Evolutionary conservation across 2,888 invertebrate genomes (phyloP).

Genomic region (Drosophila silvestris): DNA sequence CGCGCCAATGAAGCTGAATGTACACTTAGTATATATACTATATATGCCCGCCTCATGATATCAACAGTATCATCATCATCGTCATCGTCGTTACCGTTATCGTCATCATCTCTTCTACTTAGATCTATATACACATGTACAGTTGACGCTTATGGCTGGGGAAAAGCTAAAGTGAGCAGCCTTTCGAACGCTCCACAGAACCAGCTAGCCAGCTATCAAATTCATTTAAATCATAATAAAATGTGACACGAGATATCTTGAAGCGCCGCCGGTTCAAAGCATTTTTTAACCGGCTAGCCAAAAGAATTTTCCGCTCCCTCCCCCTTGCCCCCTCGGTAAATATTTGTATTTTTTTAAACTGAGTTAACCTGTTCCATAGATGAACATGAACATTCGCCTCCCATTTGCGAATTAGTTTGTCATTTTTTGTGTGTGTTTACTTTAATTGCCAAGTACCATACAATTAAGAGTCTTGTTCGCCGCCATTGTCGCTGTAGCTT

Average conservation of each 20-base stretch:
- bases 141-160: slow-evolving; percentile 35
- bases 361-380: slow-evolving; percentile 23
- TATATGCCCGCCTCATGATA: slow-evolving; percentile 38
- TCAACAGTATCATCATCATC: slow-evolving; percentile 39
- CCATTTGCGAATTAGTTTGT: slow-evolving; percentile 9
- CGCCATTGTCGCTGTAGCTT: slow-evolving; percentile 25
- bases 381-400: not conserved
- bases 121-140: slow-evolving; percentile 16
- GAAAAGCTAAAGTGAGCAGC: slow-evolving; percentile 33
- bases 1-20: slow-evolving; percentile 72
- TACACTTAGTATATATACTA: slow-evolving; percentile 61
- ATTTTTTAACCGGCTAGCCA: slow-evolving; percentile 33
- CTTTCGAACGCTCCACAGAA: slow-evolving; percentile 52
- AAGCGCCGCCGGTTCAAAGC: slow-evolving; percentile 48
- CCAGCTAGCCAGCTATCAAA: slow-evolving; percentile 63
- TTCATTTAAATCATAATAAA: slow-evolving; percentile 79
- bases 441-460: slow-evolving; percentile 54
- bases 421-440: slow-evolving; percentile 44
- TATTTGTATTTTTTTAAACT: slow-evolving; percentile 7
- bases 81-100: slow-evolving; percentile 9
- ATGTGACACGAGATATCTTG: slow-evolving; percentile 57
- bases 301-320: not conserved
- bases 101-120: slow-evolving; percentile 5
- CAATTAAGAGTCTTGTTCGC: slow-evolving; percentile 61
- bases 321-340: slow-evolving; percentile 4